Evolutionary conservation across 2,888 invertebrate species (phyloP), one percentile per base, ranked within the genome.

Genomic region (Loripinus fragilis): DNA sequence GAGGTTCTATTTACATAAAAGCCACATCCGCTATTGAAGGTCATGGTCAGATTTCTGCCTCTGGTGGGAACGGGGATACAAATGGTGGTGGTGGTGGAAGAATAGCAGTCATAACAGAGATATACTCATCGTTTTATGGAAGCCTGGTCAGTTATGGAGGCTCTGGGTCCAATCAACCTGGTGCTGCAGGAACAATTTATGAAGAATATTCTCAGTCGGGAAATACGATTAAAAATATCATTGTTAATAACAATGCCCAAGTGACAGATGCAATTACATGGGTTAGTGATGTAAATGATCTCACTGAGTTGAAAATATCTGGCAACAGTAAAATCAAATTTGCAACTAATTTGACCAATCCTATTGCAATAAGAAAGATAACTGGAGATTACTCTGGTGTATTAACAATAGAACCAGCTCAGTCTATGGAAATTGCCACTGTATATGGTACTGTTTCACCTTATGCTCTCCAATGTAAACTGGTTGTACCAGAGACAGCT

Each of bases 31-130:
- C 72, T 8, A 23, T 90, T 52, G 65, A 74, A 42, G 90, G 90
- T 17, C 87, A 89, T 78, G 90, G 89, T 10, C 25, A 33, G 12
- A 65, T 89, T 17, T 78, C 79, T 0, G 83, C 76, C 5, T 76
- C 81, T 66, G 89, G 90, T 28, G 90, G 88, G 10, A 28, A 55
- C 12, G 85, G 87, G 45, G 85, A 83, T 20, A 71, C 76, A 8
- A 83, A 81, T 74, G 89, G 89, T n/a, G 87, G 87, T 15, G 88
- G 86, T 30, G 87, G 89, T 50, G 88, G 90, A 28, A 78, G 89
- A 52, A 76, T 88, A n/a, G 70, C 84, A 0, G 74, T 88, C 12
- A 38, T 73, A 48, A 82, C 78, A 17, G 25, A 74, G 0, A 68
- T 77, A 10, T 65, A 85, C 41, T 77, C 80, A 17, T 41, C 41